phyloP scores from a whole-genome alignment of 64 coral and sea anemone species.

The Acropora tenuis region DNA sequence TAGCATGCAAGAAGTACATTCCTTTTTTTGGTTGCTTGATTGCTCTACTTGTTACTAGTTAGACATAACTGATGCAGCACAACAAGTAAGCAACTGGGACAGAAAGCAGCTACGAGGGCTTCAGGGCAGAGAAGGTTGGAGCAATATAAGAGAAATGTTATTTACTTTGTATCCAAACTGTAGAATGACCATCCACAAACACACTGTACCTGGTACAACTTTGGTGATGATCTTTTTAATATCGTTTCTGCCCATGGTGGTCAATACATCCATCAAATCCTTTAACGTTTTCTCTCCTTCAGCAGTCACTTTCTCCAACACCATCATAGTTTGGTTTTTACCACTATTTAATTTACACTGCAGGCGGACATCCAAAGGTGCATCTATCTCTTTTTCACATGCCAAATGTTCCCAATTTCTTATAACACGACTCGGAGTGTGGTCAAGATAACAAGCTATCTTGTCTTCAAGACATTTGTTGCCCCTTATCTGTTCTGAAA shows the following conservation, averaged over 20 bases:
- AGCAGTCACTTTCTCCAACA: not conserved
- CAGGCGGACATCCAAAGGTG: not conserved
- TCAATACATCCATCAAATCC: not conserved
- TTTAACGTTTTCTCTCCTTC: slow-evolving; percentile 2
- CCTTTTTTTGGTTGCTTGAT: too few relatives aligned
- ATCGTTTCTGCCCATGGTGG: not conserved
- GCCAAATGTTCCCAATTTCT: slow-evolving; percentile 25
- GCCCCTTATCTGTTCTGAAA: not conserved
- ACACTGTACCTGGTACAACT: not conserved
- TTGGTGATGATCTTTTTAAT: slow-evolving; percentile 4
- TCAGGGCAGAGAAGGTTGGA: too few relatives aligned
- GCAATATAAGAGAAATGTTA: too few relatives aligned
- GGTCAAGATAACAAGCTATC: not conserved
- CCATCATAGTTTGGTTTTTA: not conserved
- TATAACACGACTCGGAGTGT: not conserved
- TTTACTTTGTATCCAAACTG: too few relatives aligned
- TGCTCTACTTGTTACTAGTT: too few relatives aligned
- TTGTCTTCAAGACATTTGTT: slow-evolving; percentile 5
- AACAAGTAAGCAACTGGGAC: not conserved
- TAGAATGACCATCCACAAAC: too few relatives aligned
- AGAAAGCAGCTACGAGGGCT: too few relatives aligned
- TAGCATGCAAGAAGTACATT: too few relatives aligned
- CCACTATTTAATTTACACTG: not conserved
- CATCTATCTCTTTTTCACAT: slow-evolving; percentile 10
- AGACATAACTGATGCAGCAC: not conserved